Evolutionary conservation across 2,797 vertebrate species (phyloP), one percentile per base, ranked within the genome.

Genomic region (Leptatherina wallacei): DNA sequence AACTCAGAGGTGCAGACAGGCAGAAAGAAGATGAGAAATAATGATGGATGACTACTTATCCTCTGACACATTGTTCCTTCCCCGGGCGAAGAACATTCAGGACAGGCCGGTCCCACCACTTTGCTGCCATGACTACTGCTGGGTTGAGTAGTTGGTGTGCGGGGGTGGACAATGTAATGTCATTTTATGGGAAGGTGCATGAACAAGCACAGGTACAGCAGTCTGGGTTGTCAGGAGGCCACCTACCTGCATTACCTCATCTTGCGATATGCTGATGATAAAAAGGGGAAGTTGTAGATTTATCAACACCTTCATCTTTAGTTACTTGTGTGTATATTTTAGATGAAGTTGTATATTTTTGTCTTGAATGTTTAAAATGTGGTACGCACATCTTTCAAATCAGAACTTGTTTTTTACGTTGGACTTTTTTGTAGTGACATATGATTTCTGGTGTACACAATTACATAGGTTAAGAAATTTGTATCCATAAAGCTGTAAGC

Each of bases 241-340:
- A 85, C 87, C 81, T 83, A 83, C 77, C 61, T 85, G 85, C 82
- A 81, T 87, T 82, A 91, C 68, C 80, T 90, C 84, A 89, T 59
- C 47, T 61, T 2, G 6, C 20, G 52, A 60, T 57, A 27, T 47
- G 66, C 54, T 55, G 38, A 61, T 22, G 9, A 42, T 36, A 13
- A 65, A 67, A 73, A 59, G 71, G 60, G 72, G 76, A 69, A 78
- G 72, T 78, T 60, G n/a, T 10, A 14, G 63, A 8, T 60, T 55
- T 33, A 80, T 77, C 27, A 63, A 29, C 27, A 12, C 40, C 24
- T 61, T 64, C 29, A 14, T 35, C 12, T 22, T 27, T 8, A 61
- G 35, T 4, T 65, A n/a, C 51, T 16, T 49, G 29, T 22, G 6
- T 49, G 47, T 6, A 22, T 22, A 22, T 61, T 35, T 22, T 12